Evolutionary conservation across 1,140 invertebrate species (phyloP), one percentile per base, ranked within the genome.

Genomic region (Heliconius melpomene): DNA sequence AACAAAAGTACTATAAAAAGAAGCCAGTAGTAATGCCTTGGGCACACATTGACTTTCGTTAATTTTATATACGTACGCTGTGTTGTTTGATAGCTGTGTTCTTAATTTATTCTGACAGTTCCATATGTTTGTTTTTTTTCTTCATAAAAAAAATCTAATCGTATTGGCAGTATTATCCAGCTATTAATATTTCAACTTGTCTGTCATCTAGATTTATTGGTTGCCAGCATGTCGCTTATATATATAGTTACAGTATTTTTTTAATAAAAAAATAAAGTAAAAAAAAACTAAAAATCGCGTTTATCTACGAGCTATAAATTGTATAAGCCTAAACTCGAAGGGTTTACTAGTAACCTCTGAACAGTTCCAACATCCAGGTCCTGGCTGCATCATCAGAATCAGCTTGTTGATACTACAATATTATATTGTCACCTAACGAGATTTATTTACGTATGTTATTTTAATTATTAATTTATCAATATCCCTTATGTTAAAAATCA

Each of bases 41-140:
- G 38, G 52, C 71, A 26, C 70, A 66, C 13, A 52, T 57, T 73
- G 79, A 72, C 23, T 79, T 77, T 73, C 77, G 77, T 80, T 80
- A 52, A 80, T 80, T 50, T 75, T 50, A 79, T 72, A 71, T 60
- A 40, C 38, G 1, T 40, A 40, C 38, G 38, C 38, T 40, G 70
- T 71, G 57, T 73, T 71, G 54, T 79, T 26, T 66, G 52, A 80
- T 80, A 81, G 77, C 52, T 81, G 74, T 77, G 29, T 40, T 72
- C 79, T 75, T 78, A 81, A 85, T 83, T 83, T 85, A 84, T 83
- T 85, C 80, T 82, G 84, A 82, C 84, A 82, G 80, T 66, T 46
- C 40, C 26, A 66, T 66, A 66, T 66, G 26, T 66, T 66, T 66
- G n/a, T 76, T 79, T 74, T 80, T 77, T 54, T 66, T 73, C 52